Evolutionary conservation across 2,113 vertebrate genomes (phyloP), one percentile per base, ranked within the genome.

Genomic region (Calyptommatus sinebrachiatus): DNA sequence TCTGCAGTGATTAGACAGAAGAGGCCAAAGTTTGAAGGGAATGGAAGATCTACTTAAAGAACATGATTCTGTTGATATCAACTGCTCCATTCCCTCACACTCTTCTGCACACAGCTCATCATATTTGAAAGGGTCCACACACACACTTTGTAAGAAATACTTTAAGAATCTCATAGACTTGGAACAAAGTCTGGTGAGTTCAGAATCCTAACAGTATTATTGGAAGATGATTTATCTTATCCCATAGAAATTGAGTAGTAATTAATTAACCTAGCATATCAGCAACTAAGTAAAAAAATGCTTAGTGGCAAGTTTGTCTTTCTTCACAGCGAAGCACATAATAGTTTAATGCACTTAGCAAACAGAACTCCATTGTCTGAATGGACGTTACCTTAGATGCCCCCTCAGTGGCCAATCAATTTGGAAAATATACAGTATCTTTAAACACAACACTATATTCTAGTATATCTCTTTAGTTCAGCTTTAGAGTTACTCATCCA

Each of bases 121-220:
- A n/a, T 28, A 18, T 29, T 66, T 31, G 28, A 11, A 29, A 29
- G 28, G 12, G 29, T 14, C n/a, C 28, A n/a, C n/a, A 65, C 66
- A 79, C 8, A 41, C 61, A 72, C 26, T 0, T 0, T 61, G 60
- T 71, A 77, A 63, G 72, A 1, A 0, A 31, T 0, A 62, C 57
- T 88, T 80, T 6, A 1, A 79, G 66, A 53, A 35, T 57, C 77
- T 67, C 0, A 76, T 0, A 8, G 71, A 18, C 7, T 24, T 66
- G 62, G 12, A 57, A 67, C 11, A n/a, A 35, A 65, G 21, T n/a
- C 7, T 41, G 79, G 77, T 78, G 69, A 61, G 3, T 20, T 62
- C 22, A 67, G 26, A 65, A 72, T 2, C 71, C 16, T 3, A 22
- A 66, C 53, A 28, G n/a, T 79, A 46, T 76, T 29, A 63, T 76